phyloP scores from a whole-genome alignment of 2,888 invertebrate species.

The Andrena bicolor region DNA sequence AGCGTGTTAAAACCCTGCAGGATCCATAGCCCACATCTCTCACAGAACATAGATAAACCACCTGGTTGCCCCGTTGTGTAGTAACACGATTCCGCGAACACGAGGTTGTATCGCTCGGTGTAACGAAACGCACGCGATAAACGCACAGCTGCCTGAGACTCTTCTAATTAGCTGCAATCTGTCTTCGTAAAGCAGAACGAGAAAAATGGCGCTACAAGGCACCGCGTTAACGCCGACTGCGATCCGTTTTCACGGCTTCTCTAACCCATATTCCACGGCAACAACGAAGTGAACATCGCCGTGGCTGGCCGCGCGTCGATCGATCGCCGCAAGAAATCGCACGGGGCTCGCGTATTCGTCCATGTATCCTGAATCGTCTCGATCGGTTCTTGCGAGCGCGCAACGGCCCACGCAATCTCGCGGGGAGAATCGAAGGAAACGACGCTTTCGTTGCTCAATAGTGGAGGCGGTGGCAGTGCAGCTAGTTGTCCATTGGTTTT shows the following conservation, averaged over 20 bases:
- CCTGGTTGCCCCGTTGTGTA: slow-evolving; percentile 25
- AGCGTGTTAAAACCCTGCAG: too few relatives aligned
- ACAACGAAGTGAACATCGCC: slow-evolving; percentile 28
- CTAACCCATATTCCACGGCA: slow-evolving; percentile 51
- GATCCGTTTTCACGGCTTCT: slow-evolving; percentile 53
- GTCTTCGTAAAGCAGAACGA: slow-evolving; percentile 56
- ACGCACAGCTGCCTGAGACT: slow-evolving; percentile 24
- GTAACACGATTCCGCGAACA: slow-evolving; percentile 50
- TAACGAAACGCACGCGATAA: slow-evolving; percentile 32
- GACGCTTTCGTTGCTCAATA: slow-evolving; percentile 25
- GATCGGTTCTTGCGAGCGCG: slow-evolving; percentile 28
- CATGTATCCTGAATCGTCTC: slow-evolving; percentile 35
- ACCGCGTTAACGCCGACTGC: slow-evolving; percentile 50
- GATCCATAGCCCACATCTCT: slow-evolving; percentile 25
- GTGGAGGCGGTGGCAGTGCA: not conserved
- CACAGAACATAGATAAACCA: slow-evolving; percentile 8
- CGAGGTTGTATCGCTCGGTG: slow-evolving; percentile 18
- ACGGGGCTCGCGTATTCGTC: slow-evolving; percentile 11
- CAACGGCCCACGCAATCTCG: slow-evolving; percentile 48
- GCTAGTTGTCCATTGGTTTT: not conserved
- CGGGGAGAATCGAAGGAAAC: slow-evolving; percentile 1
- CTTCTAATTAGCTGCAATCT: slow-evolving; percentile 59
- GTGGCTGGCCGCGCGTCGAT: slow-evolving; percentile 17
- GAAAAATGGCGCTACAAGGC: slow-evolving; percentile 57
- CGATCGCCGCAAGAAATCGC: slow-evolving; percentile 40